Evolutionary conservation across 23 tunicate genomes (phyloP).

Genomic region (Styela clava): DNA sequence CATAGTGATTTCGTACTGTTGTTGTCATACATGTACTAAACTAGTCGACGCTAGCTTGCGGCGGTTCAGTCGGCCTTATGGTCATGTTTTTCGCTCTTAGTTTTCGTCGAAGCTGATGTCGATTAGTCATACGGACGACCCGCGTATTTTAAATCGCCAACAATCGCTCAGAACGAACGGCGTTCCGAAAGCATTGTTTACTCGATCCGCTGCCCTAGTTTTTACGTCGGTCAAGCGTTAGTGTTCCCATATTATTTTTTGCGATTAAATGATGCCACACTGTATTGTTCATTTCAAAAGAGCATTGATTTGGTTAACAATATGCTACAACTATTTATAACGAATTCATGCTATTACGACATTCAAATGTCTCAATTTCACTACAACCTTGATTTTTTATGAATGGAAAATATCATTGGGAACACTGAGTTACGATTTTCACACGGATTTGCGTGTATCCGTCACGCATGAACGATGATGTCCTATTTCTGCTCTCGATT

Average conservation of each 20-base stretch:
- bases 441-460: neutral
- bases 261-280: no score
- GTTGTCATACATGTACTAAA: neutral
- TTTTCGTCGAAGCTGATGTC: neutral
- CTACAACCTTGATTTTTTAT: no score
- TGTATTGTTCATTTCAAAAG: no score
- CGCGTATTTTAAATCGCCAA: neutral
- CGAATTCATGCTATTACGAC: no score
- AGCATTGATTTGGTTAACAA: no score
- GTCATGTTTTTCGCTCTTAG: neutral
- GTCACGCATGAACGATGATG: neutral
- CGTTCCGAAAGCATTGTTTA: slow-evolving; percentile 10
- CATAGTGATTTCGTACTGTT: slow-evolving; percentile 21
- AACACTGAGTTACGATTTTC: neutral
- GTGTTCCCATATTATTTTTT: no score
- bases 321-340: no score
- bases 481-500: neutral
- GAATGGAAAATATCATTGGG: no score
- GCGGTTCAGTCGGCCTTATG: neutral
- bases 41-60: neutral
- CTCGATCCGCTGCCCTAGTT: slow-evolving; percentile 10
- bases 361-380: no score
- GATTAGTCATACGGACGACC: neutral
- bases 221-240: neutral
- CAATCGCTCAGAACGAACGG: no score